A percentile compares a stretch with the other conserved stretches of the same genome.
Conservation (phyloP, 2,888 invertebrate genomes). For the Polymixis lichenea region DNA sequence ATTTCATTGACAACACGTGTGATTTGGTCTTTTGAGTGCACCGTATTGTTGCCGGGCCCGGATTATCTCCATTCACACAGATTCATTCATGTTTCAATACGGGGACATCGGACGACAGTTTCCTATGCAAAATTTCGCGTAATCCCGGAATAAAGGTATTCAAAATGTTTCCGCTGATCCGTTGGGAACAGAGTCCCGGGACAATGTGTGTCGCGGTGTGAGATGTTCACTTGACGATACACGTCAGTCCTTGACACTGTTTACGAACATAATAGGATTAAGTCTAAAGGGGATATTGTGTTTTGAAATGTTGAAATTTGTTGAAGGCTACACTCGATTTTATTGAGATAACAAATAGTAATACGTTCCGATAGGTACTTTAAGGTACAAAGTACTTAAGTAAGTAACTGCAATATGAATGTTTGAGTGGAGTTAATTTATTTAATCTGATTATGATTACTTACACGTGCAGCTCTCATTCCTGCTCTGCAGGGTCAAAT, state of each 20-base stretch:
- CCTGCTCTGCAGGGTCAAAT: background rate
- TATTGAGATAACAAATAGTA: conserved; percentile 65
- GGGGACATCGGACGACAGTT: conserved; percentile 85
- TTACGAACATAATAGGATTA: conserved; percentile 88
- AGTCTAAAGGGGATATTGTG: conserved; percentile 78
- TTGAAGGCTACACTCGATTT: conserved; percentile 71
- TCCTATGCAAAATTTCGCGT: conserved; percentile 89
- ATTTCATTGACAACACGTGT: conserved; percentile 86
- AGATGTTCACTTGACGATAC: conserved; percentile 86
- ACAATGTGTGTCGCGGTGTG: conserved; percentile 75
- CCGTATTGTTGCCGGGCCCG: conserved; percentile 79
- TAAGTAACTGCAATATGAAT: conserved; percentile 34
- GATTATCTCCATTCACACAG: conserved; percentile 80
- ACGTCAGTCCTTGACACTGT: conserved; percentile 82
- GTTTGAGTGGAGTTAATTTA: conserved; percentile 21
- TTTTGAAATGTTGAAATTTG: conserved; percentile 77
- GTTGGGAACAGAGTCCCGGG: conserved; percentile 66
- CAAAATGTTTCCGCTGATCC: conserved; percentile 85
- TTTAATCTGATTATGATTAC: conserved; percentile 26
- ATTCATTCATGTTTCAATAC: conserved; percentile 79
- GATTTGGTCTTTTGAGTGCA: conserved; percentile 81
- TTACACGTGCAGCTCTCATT: conserved; percentile 29
- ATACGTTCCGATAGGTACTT: conserved; percentile 51
- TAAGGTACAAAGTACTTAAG: conserved; percentile 24
- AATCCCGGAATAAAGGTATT: conserved; percentile 88